These are phyloP conservation scores for Tenualosa ilisha DNA, from an alignment of 2,797 vertebrate species.

Conservation along the genomic window DNA sequence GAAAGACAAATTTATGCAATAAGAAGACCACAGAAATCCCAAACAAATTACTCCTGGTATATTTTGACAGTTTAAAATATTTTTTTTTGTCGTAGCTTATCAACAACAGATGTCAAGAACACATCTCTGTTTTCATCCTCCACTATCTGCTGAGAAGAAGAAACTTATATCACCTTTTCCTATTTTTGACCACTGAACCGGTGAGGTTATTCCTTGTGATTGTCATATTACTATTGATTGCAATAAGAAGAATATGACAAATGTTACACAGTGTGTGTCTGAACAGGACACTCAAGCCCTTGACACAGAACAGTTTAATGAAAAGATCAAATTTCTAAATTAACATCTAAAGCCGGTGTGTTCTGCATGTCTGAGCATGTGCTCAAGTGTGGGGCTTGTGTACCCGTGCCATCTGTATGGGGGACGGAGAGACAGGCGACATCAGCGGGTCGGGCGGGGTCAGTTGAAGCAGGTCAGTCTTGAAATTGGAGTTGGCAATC, in stretches of 20 bases:
- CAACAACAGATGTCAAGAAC: not conserved
- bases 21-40: not conserved
- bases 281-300: not conserved
- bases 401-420: conserved; percentile 82
- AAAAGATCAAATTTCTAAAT: too few species aligned
- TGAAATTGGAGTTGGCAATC: conserved; percentile 91
- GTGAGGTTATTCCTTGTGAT: too few species aligned
- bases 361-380: not conserved
- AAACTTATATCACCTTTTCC: too few species aligned
- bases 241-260: too few species aligned
- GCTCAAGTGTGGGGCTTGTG: not conserved
- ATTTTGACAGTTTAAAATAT: not conserved
- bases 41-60: not conserved
- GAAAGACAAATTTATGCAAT: conserved; percentile 36
- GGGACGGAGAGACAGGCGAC: conserved; percentile 85
- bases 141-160: too few species aligned
- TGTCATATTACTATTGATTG: too few species aligned
- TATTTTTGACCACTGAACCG: too few species aligned
- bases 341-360: not conserved
- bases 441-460: conserved; percentile 78
- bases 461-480: conserved; percentile 87
- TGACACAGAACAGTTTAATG: not conserved
- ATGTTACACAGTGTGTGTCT: not conserved
- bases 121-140: not conserved
- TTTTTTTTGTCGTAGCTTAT: not conserved